Evolutionary conservation across 2,797 vertebrate species (phyloP), one percentile per base, ranked within the genome.

Genomic region (Acanthopagrus latus): DNA sequence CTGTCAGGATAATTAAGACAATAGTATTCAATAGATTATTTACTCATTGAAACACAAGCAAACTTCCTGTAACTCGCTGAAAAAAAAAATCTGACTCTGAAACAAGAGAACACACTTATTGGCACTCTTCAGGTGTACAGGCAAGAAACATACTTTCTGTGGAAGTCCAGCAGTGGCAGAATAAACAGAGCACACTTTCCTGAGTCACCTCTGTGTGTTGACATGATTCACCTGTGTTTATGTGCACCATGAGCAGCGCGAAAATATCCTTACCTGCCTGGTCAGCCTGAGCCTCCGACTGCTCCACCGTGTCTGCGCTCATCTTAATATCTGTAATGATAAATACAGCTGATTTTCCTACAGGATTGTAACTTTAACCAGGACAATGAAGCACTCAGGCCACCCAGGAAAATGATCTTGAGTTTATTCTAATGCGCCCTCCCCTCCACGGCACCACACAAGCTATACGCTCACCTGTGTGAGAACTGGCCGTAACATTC

Each of bases 251-350:
- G 25, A 76, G 16, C 47, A 46, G 29, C 43, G 62, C 76, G 67
- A 75, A 16, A 75, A 71, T 57, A 12, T 83, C 66, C 97, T 97
- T 95, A 99, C 98, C 98, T 93, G 96, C 84, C 76, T 97, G 97
- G 82, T 97, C 93, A 2, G 92, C 91, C 65, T 89, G 92, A 63
- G 92, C 86, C 63, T 97, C 97, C 54, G 96, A 94, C 90, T 96
- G 96, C 89, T 98, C 97, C 74, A 96, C 95, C 4, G 95, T 86
- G 88, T 97, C 96, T 70, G 97, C 91, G 83, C 97, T 99, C 97
- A 99, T 99, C 96, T 97, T 98, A 95, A 97, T 96, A 96, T 96
- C 97, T 99, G 95, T 65, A 95, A 95, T 89, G 93, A 96, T 94
- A 96, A 96, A 96, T 94, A 96, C 92, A 94, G 94, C 95, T 95